Evolutionary conservation across 2,888 invertebrate species (phyloP).

Genomic region (Spodoptera exigua): DNA sequence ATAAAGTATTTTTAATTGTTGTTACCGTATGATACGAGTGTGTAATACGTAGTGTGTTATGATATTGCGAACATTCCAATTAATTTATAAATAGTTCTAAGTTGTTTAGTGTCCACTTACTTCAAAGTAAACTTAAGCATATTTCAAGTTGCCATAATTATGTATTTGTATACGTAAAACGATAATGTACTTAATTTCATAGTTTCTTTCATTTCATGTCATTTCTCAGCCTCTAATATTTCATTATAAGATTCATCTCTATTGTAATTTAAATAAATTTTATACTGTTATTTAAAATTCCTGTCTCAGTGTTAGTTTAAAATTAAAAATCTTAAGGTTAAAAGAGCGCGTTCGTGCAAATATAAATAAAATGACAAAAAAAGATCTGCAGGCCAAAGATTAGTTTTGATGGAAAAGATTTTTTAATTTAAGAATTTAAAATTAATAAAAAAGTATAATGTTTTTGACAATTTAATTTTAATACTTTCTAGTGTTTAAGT

Average conservation of each 20-base stretch:
- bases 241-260: constrained; percentile 58
- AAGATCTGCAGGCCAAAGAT: constrained; percentile 89
- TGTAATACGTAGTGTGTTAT: constrained; percentile 71
- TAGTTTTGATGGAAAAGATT: constrained; percentile 73
- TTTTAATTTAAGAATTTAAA: constrained; percentile 61
- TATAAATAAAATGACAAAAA: constrained; percentile 65
- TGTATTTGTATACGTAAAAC: constrained; percentile 71
- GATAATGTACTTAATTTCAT: constrained; percentile 83
- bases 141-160: constrained; percentile 81
- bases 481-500: constrained; percentile 72
- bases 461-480: constrained; percentile 74
- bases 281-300: constrained; percentile 59
- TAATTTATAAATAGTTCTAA: constrained; percentile 69
- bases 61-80: constrained; percentile 79
- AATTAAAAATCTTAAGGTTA: constrained; percentile 53
- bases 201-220: constrained; percentile 56
- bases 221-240: constrained; percentile 56
- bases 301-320: constrained; percentile 77
- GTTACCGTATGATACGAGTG: constrained; percentile 80
- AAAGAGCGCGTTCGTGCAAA: constrained; percentile 76
- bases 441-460: constrained; percentile 60
- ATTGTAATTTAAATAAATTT: constrained; percentile 58
- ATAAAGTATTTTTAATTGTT: constrained; percentile 80
- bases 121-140: constrained; percentile 63
- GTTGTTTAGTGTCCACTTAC: constrained; percentile 62